A percentile compares a stretch with the other conserved stretches of the same genome.
Conservation (phyloP, 1,140 invertebrate species). For the Aradophagus sp. region DNA sequence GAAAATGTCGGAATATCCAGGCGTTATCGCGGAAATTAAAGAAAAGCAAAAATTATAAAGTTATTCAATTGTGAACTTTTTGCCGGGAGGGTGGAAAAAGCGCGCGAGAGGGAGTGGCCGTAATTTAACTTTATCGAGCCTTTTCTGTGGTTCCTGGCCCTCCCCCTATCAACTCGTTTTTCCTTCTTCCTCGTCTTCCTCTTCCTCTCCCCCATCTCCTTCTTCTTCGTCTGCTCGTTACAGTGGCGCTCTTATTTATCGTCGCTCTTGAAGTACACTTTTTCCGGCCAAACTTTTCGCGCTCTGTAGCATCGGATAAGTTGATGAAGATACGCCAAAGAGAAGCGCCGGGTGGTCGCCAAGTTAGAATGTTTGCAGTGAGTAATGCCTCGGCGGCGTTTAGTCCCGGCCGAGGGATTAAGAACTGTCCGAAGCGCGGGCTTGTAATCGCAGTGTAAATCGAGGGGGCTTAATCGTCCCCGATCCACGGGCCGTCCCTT, state of each 20-base stretch:
- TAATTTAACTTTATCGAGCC: slow-evolving; percentile 63
- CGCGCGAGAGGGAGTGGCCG: slow-evolving; percentile 43
- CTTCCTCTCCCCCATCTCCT: slow-evolving; percentile 2
- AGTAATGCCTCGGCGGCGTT: slow-evolving; percentile 41
- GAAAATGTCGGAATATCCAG: slow-evolving; percentile 44
- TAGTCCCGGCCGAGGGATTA: slow-evolving; percentile 31
- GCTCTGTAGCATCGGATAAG: slow-evolving; percentile 51
- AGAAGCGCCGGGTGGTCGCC: slow-evolving; percentile 13
- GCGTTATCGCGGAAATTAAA: slow-evolving; percentile 60
- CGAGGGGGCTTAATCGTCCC: slow-evolving; percentile 24
- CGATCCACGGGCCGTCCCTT: slow-evolving; percentile 1
- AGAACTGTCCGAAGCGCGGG: slow-evolving; percentile 29
- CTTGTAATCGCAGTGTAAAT: slow-evolving; percentile 30
- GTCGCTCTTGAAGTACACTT: slow-evolving; percentile 38
- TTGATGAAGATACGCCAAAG: slow-evolving; percentile 56
- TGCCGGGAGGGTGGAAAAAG: slow-evolving; percentile 21
- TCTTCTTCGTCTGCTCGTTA: slow-evolving; percentile 30
- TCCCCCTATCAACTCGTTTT: slow-evolving; percentile 12
- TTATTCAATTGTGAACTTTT: slow-evolving; percentile 64
- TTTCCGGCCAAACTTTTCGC: slow-evolving; percentile 42
- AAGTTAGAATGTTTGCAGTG: slow-evolving; percentile 47
- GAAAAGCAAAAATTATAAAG: slow-evolving; percentile 63
- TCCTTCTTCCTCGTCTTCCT: not conserved
- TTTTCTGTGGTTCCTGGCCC: too few relatives aligned
- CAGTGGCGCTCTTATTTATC: slow-evolving; percentile 56